Conservation (phyloP, 2,113 vertebrate genomes). For the Platysternon megacephalum region DNA sequence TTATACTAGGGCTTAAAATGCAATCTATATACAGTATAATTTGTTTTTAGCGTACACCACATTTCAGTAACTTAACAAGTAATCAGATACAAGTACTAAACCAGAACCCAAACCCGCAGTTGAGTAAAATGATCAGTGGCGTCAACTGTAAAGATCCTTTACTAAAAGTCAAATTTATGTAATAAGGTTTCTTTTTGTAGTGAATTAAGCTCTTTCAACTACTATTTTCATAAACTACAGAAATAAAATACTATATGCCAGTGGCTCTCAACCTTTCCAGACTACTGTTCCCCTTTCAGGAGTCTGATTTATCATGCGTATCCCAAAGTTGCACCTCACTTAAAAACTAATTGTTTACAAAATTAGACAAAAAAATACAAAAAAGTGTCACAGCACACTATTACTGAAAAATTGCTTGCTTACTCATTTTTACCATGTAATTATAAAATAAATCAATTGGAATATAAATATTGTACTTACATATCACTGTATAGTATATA, state of each 20-base stretch:
- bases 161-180: not conserved
- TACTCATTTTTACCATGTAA: no score
- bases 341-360: no score
- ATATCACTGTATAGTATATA: no score
- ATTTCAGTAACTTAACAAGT: not conserved
- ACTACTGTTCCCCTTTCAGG: no score
- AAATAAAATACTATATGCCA: not conserved
- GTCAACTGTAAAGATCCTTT: not conserved
- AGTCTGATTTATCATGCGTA: no score
- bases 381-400: no score
- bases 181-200: not conserved
- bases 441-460: no score
- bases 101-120: not conserved
- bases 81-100: not conserved
- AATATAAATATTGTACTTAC: no score
- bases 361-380: no score
- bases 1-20: not conserved
- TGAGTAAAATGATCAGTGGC: not conserved
- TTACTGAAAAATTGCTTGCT: no score
- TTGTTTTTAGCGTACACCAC: not conserved
- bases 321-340: no score
- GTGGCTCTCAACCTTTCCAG: no score
- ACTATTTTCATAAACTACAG: not conserved
- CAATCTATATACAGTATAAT: accelerated
- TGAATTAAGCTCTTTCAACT: not conserved